A percentile compares a stretch with the other conserved stretches of the same genome.
phyloP scores from a whole-genome alignment of 2,113 vertebrate genomes.

The Coregonus clupeaformis region DNA sequence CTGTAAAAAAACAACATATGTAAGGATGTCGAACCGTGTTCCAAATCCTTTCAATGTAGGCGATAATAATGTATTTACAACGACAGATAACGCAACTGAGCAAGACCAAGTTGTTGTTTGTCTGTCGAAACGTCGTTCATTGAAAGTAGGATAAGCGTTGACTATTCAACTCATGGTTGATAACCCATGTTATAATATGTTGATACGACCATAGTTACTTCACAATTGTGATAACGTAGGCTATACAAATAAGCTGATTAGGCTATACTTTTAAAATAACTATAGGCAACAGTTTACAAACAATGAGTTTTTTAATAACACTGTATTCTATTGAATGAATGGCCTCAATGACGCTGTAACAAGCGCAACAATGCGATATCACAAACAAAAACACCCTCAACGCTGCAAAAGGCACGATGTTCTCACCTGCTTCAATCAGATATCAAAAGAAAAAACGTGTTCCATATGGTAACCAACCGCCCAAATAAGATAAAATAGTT shows the following conservation, averaged over 20 bases:
- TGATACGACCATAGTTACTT: neutral
- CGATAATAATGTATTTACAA: neutral
- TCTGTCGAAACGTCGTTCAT: constrained; percentile 28
- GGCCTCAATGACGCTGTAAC: neutral
- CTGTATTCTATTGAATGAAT: neutral
- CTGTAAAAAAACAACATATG: constrained; percentile 60
- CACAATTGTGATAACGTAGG: neutral
- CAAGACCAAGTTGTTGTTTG: constrained; percentile 65
- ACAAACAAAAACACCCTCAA: constrained; percentile 14
- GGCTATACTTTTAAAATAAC: too few species aligned
- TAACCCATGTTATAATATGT: neutral
- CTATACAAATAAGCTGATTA: neutral
- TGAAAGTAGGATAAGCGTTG: too few species aligned
- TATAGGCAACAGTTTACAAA: too few species aligned
- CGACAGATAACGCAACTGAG: constrained; percentile 56
- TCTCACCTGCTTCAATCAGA: constrained; percentile 12
- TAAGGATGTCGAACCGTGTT: neutral
- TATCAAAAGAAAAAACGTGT: neutral
- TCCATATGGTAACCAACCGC: constrained; percentile 4
- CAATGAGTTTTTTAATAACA: too few species aligned
- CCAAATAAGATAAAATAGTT: neutral
- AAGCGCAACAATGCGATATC: constrained; percentile 12
- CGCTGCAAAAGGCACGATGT: constrained; percentile 25
- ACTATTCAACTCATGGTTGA: neutral
- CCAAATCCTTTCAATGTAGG: neutral